phyloP scores from a whole-genome alignment of 2,888 invertebrate species.

The Aphodius sticticus region DNA sequence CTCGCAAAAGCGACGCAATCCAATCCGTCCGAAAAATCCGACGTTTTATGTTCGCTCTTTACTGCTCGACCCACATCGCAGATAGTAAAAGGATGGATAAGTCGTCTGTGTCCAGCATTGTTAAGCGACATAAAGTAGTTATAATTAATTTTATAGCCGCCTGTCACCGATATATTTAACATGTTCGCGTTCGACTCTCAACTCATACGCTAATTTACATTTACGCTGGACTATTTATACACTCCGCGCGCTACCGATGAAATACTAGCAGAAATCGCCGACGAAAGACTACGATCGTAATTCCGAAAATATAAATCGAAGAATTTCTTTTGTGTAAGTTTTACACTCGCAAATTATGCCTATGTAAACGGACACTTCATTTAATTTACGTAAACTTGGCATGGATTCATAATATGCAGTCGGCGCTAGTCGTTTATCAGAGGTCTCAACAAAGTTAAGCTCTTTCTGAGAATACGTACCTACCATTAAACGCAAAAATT shows the following conservation, averaged over 20 bases:
- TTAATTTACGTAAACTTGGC: neutral
- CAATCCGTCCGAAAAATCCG: neutral
- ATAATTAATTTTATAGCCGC: neutral
- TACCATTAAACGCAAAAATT: too few species aligned
- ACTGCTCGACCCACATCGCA: neutral
- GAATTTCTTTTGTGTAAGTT: neutral
- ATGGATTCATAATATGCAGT: neutral
- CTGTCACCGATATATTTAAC: conserved; percentile 4
- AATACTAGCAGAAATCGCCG: neutral
- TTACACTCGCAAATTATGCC: neutral
- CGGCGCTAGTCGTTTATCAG: too few species aligned
- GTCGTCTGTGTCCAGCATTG: neutral
- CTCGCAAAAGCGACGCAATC: neutral
- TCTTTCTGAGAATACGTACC: too few species aligned
- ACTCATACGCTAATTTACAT: neutral
- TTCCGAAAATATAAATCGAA: neutral
- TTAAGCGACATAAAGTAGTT: neutral
- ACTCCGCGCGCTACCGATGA: neutral
- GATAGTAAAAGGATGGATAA: neutral
- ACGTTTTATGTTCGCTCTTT: neutral
- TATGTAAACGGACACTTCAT: neutral
- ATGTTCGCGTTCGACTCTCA: neutral
- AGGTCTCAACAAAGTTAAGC: too few species aligned
- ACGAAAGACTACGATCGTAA: neutral
- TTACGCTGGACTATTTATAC: neutral